Evolutionary conservation across 30 jellyfish, hydroid and myxozoan species (phyloP), one percentile per base, ranked within the genome.

Genomic region (Chrysaora quinquecirrha): DNA sequence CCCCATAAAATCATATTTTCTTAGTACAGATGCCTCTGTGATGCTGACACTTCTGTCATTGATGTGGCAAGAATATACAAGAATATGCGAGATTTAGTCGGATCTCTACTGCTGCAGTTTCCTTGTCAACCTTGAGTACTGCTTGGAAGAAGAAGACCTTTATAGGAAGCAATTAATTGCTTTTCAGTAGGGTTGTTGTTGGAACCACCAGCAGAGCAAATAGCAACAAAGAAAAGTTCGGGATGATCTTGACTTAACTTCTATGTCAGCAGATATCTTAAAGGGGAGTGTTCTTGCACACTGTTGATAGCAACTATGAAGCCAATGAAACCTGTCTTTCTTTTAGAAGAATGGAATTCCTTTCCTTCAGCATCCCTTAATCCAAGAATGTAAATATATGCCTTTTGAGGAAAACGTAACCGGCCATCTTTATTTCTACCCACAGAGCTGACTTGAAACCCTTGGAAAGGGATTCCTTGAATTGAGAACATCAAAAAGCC

Each of bases 181-280:
- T 77, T 66, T 1, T 70, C 71, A 29, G 93, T 76, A 14, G 97
- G 95, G 34, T 80, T 87, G 85, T 87, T 80, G 86, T 87, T 80
- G 84, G 34, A 67, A 3, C 89, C 89, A 1, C 95, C 90, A 34
- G 66, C 64, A 30, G 81, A 69, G 3, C 81, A 0, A 16, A 69
- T 28, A 0, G 81, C 81, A 10, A 65, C 81, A 69, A 69, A 69
- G 50, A 69, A 69, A 1, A 69, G 34, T 30, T 69, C 81, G 16
- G 34, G 23, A 34, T 69, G 83, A 30, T 83, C 83, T 16, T 56
- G 66, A 47, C 90, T 68, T 71, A 87, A 35, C 79, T 87, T 87
- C 76, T 87, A 87, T 12, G 78, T 87, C 71, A 87, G 48, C 54
- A 87, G 50, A 72, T 87, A 80, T 23, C 71, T 80, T 63, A 87